Evolutionary conservation across 1,140 invertebrate genomes (phyloP), one percentile per base, ranked within the genome.

Genomic region (Bicyclus anynana): DNA sequence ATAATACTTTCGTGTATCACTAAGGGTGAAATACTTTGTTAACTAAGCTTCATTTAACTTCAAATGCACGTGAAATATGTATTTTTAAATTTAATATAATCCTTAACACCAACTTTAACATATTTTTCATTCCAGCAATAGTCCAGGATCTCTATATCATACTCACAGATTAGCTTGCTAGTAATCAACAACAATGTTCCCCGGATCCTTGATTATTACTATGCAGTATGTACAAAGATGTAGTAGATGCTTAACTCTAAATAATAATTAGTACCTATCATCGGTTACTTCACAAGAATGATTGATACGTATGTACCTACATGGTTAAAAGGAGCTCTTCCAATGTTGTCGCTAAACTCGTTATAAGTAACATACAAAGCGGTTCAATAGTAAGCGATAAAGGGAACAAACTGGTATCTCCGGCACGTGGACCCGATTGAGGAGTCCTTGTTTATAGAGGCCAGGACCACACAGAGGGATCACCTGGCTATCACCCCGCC

Each of bases 391-490:
- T 38, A 48, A 48, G 46, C 9, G 33, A 26, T 56, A 49, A 38
- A 56, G 29, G 17, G 16, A 60, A 57, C 40, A 53, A 60, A 62
- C 44, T 47, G 53, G 53, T 53, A 60, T 56, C 52, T 18, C 23
- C 18, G 71, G 68, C 76, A 78, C 77, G 77, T 85, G 80, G 74
- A 73, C 66, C 65, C 67, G 55, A 78, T 76, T 74, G 62, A 61
- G 53, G 58, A 66, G 72, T 59, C 62, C 62, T 72, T 82, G 77
- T 85, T 84, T 78, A 72, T 79, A 74, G 73, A 84, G 77, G 74
- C 56, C 72, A 65, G 79, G 84, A 88, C 84, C 84, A 86, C 83
- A 88, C 83, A 85, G 75, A 80, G 70, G 70, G 83, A 85, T 85
- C 78, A 83, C 70, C 65, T 74, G 73, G 74, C 65, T 72, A 79